Conservation (phyloP, 2,113 vertebrate species). For the Felis catus region F.catus_Fca126_mat1.0 CM031419.1:123009001-123009500, state of each 20-base stretch:
- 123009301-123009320: not conserved
- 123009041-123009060: not conserved
- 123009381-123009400: not conserved
- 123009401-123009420: too few relatives aligned
- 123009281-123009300: rapidly evolving
- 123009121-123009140: not conserved
- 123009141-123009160: not conserved
- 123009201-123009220: not conserved
- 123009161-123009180: not conserved
- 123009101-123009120: not conserved
- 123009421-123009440: not conserved
- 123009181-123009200: not conserved
- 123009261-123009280: not conserved
- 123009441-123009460: not conserved
- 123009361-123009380: not conserved
- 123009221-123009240: not conserved
- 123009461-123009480: not conserved
- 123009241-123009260: not conserved
- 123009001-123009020: not conserved
- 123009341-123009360: not conserved
- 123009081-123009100: not conserved
- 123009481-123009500: not conserved
- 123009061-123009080: not conserved
- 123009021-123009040: not conserved
- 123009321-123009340: not conserved